These are phyloP conservation scores for Glossosoma conforme DNA, from an alignment of 1,140 invertebrate genomes.

Conservation along the genomic window DNA sequence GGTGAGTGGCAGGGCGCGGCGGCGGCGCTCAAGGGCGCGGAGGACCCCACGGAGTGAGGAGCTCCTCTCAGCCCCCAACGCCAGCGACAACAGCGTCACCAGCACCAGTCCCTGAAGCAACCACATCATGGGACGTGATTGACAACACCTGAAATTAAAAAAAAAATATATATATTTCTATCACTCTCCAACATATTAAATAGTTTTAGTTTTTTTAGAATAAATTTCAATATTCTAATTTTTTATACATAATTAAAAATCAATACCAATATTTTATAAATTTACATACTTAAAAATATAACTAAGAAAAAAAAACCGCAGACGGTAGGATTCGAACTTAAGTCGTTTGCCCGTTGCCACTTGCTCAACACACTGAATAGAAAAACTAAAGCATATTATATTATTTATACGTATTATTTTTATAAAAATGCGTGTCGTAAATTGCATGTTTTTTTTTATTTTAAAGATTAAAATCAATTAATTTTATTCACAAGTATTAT, in stretches of 20 bases:
- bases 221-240: too few species aligned
- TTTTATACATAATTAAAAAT: neutral
- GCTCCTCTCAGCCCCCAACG: constrained; percentile 31
- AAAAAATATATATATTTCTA: too few species aligned
- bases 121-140: neutral
- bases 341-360: neutral
- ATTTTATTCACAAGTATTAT: too few species aligned
- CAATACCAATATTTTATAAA: too few species aligned
- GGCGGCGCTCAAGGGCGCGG: constrained; percentile 44
- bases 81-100: constrained; percentile 36
- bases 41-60: constrained; percentile 44
- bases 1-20: constrained; percentile 35
- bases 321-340: too few species aligned
- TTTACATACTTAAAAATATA: too few species aligned
- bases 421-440: neutral
- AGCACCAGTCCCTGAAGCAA: constrained; percentile 4
- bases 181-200: neutral
- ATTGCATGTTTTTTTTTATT: neutral
- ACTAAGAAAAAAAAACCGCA: too few species aligned
- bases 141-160: neutral
- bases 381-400: neutral
- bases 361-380: neutral
- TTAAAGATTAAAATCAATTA: too few species aligned
- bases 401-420: neutral
- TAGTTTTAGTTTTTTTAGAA: neutral